phyloP scores from a whole-genome alignment of 2,797 vertebrate species.

The Pseudochirops cupreus region DNA sequence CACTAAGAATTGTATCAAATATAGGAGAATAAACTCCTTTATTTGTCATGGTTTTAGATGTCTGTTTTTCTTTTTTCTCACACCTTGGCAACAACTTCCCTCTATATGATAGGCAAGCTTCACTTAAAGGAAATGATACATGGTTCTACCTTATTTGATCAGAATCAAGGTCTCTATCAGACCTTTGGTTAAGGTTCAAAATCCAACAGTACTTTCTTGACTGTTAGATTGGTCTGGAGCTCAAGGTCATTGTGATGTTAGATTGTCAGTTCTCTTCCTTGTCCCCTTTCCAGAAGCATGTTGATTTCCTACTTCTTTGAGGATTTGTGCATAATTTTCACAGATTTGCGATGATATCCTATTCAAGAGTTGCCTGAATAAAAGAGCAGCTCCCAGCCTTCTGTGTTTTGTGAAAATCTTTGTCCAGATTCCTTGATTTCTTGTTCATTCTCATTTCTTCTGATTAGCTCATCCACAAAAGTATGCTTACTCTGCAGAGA shows the following conservation, averaged over 20 bases:
- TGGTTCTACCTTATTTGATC: not conserved
- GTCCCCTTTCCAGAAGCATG: not conserved
- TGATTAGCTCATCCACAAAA: not conserved
- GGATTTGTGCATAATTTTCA: not conserved
- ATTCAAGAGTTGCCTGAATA: not conserved
- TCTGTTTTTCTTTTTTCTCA: not conserved
- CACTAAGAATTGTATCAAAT: not conserved
- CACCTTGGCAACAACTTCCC: not conserved
- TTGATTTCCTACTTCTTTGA: not conserved
- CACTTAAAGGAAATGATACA: not conserved
- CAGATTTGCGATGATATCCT: not conserved
- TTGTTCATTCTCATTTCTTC: not conserved
- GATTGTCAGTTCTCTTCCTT: not conserved
- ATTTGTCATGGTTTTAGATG: not conserved
- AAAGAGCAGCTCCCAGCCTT: not conserved
- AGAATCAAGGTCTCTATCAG: not conserved
- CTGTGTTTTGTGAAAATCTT: not conserved
- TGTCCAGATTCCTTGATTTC: not conserved
- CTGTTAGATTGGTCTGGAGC: not conserved
- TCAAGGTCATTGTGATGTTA: not conserved
- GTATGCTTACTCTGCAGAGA: fast-evolving
- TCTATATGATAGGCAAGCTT: not conserved
- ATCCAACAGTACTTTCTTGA: not conserved
- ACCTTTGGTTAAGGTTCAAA: not conserved
- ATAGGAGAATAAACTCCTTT: not conserved